Conservation (phyloP, 2,113 vertebrate species). For the Pteropus alecto region DNA sequence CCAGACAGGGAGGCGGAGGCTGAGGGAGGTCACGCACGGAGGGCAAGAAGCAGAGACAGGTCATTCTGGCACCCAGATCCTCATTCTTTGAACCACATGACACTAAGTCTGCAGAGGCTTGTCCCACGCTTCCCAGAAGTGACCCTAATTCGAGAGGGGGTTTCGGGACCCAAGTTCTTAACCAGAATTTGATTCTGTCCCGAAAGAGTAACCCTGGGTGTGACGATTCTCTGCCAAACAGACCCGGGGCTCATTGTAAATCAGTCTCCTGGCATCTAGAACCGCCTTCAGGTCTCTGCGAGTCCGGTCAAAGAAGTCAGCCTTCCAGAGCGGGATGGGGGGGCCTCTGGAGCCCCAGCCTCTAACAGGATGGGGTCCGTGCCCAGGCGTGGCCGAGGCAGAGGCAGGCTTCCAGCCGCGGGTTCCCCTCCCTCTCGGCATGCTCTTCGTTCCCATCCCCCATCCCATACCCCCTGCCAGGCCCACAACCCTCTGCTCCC, state of each 20-base stretch:
- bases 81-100: neutral
- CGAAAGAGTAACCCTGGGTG: accelerated
- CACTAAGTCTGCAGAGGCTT: neutral
- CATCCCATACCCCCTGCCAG: neutral
- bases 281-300: neutral
- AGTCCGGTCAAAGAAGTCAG: neutral
- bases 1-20: neutral
- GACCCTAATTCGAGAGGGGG: neutral
- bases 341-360: neutral
- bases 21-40: neutral
- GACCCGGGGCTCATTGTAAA: neutral
- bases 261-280: neutral
- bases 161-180: neutral
- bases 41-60: neutral
- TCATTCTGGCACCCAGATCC: neutral
- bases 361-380: neutral
- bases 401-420: neutral
- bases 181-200: neutral
- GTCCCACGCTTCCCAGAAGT: neutral
- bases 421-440: neutral
- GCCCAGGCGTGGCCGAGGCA: neutral
- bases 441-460: too few relatives aligned
- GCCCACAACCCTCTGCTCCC: neutral
- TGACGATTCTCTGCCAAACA: neutral
- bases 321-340: neutral